Evolutionary conservation across 1,140 invertebrate genomes (phyloP).

Genomic region (Chrysopa pallens): DNA sequence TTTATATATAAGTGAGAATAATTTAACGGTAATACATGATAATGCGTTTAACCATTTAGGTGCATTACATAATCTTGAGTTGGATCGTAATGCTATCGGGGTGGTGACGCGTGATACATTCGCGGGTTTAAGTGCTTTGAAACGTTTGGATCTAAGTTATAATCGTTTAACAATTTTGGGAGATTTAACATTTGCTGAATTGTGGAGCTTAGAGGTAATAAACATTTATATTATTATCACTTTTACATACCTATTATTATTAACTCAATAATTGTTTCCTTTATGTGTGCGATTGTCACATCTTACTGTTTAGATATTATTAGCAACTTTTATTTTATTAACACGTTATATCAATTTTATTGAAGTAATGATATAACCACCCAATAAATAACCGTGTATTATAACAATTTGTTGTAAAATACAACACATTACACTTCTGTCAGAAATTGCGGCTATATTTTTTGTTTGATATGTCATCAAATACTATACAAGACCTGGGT

Average conservation of each 20-base stretch:
- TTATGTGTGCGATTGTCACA: not conserved
- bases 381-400: too few species aligned
- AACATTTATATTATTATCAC: too few species aligned
- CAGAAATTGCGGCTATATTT: too few species aligned
- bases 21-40: slow-evolving; percentile 36
- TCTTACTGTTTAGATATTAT: not conserved
- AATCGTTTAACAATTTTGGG: slow-evolving; percentile 37
- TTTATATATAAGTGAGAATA: slow-evolving; percentile 35
- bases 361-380: too few species aligned
- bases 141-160: slow-evolving; percentile 30
- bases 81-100: slow-evolving; percentile 33
- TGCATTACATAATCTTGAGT: slow-evolving; percentile 32
- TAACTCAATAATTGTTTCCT: slow-evolving; percentile 2
- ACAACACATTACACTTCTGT: too few species aligned
- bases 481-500: too few species aligned
- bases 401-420: too few species aligned
- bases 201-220: slow-evolving; percentile 36
- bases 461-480: too few species aligned
- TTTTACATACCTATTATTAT: too few species aligned
- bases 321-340: too few species aligned
- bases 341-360: too few species aligned
- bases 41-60: slow-evolving; percentile 32
- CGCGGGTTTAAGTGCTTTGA: slow-evolving; percentile 28
- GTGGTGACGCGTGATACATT: slow-evolving; percentile 36
- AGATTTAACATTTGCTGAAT: slow-evolving; percentile 45